Evolutionary conservation across 2,888 invertebrate species (phyloP), one percentile per base, ranked within the genome.

Genomic region (Heliconius ethilla): DNA sequence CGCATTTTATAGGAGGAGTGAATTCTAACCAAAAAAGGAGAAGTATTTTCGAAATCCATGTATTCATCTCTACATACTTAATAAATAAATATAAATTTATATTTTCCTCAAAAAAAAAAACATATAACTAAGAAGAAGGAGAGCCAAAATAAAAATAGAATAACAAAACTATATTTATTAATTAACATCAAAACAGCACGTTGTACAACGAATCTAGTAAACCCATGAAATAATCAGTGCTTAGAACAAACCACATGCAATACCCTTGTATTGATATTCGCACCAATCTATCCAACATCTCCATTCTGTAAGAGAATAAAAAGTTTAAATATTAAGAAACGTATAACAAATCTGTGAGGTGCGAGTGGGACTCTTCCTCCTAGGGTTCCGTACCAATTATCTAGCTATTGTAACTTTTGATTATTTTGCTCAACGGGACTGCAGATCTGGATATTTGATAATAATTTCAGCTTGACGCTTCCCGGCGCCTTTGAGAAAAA

Each of bases 291-390:
- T 82, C 78, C 45, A 82, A 40, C 0, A 81, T 13, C 66, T 79
- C 70, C 79, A 82, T 76, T 75, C 82, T 82, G 78, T 22, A 67
- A 37, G 33, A 3, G 37, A 11, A 66, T 10, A 37, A 66, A 59
- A 7, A n/a, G 11, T n/a, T 59, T 59, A 51, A 22, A 22, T 51
- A 9, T 51, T 22, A 51, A 51, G 9, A 51, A 51, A 51, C 18
- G 6, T 51, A 22, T 9, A 22, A 51, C 22, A 40, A 51, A 51
- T 0, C 0, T 51, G 18, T 7, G 18, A 51, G 7, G 51, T 51
- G 22, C 22, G 22, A 51, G 51, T 51, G 18, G 9, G 2, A 22
- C 7, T 51, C 51, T 6, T 2, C 22, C 51, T 7, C 22, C 51
- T n/a, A 11, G n/a, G n/a, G 59, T 59, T n/a, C 11, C 59, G n/a